Conservation (phyloP, 2,113 vertebrate genomes). For the Thymallus thymallus region DNA sequence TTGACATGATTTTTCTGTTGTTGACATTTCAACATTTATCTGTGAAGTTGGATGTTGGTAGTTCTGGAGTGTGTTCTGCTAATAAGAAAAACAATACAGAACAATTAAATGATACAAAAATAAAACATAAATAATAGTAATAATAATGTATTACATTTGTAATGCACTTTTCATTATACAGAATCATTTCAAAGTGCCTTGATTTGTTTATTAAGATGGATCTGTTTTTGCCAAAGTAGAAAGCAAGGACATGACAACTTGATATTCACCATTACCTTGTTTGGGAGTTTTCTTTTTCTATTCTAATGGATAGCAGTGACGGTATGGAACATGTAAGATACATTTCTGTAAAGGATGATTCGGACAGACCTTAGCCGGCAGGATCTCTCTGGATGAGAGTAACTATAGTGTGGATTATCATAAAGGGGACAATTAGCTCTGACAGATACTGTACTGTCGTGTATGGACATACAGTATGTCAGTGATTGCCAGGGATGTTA, state of each 20-base stretch:
- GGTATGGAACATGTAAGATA: conserved; percentile 6
- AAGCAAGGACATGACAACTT: conserved; percentile 2
- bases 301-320: conserved; percentile 1
- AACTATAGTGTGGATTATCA: conserved; percentile 28
- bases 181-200: too few relatives aligned
- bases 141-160: too few relatives aligned
- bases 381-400: not conserved
- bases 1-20: not conserved
- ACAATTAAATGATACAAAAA: too few relatives aligned
- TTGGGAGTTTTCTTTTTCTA: too few relatives aligned
- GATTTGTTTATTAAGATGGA: not conserved
- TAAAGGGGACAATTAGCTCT: conserved; percentile 19
- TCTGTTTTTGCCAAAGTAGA: not conserved
- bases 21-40: conserved; percentile 1
- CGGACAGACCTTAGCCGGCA: conserved; percentile 3
- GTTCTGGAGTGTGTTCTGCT: not conserved
- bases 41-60: not conserved
- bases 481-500: conserved; percentile 57
- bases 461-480: conserved; percentile 36
- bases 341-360: not conserved
- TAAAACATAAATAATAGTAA: too few relatives aligned
- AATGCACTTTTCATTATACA: too few relatives aligned
- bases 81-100: too few relatives aligned
- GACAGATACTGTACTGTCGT: conserved; percentile 17
- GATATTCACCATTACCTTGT: not conserved